A percentile compares a stretch with the other conserved stretches of the same genome.
Evolutionary conservation across 2,797 vertebrate genomes (phyloP).

Genomic region (Botia kubotai): DNA sequence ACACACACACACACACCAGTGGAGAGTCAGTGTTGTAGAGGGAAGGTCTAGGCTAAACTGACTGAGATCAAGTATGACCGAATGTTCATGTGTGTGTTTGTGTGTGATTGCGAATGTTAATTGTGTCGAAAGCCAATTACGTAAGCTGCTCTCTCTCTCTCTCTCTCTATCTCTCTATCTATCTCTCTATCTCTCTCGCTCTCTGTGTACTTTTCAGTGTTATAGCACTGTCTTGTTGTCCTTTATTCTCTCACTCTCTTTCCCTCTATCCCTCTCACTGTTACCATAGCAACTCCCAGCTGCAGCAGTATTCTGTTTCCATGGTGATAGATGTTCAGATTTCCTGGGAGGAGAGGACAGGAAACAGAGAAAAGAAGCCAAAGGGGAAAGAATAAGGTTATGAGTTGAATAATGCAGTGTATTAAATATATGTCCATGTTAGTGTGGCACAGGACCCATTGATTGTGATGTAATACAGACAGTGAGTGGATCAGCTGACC

Average conservation of each 20-base stretch:
- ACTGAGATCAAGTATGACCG: background rate
- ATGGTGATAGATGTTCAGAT: constrained; percentile 76
- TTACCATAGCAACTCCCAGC: constrained; percentile 80
- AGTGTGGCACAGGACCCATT: no score
- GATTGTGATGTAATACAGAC: background rate
- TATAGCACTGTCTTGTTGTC: constrained; percentile 62
- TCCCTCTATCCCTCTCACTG: constrained; percentile 42
- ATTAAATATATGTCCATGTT: no score
- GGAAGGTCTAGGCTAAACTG: background rate
- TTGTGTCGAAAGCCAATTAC: constrained; percentile 13
- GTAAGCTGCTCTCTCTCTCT: constrained; percentile 24
- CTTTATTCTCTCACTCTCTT: constrained; percentile 46
- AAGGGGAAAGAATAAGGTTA: constrained; percentile 58
- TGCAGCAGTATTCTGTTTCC: constrained; percentile 82
- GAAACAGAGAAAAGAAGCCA: constrained; percentile 55
- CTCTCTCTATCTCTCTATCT: no score
- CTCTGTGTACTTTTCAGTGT: no score
- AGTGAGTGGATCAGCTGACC: background rate
- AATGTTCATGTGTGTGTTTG: background rate
- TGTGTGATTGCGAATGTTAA: constrained; percentile 26
- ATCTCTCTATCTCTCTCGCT: no score
- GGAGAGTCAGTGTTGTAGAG: background rate
- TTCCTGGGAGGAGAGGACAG: constrained; percentile 71
- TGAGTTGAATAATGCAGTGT: no score
- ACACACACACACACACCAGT: background rate